Evolutionary conservation across 2,888 invertebrate genomes (phyloP), one percentile per base, ranked within the genome.

Genomic region (Formica aserva): DNA sequence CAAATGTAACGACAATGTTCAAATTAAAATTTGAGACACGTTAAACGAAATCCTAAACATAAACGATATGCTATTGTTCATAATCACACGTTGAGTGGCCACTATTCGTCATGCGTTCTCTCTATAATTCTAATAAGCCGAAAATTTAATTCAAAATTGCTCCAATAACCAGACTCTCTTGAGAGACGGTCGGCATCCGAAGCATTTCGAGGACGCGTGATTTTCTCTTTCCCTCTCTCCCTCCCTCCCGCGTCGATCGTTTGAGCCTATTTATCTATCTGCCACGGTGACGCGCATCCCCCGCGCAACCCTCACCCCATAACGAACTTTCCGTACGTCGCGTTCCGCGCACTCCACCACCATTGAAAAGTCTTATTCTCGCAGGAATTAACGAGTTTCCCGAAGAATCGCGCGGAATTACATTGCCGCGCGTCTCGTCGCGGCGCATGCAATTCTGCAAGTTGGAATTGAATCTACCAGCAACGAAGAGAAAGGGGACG

Each of bases 401-500:
- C 85, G 84, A 87, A 86, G 86, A 89, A 89, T 87, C 85, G 81
- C 80, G 63, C 52, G 78, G 86, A 83, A 90, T 88, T 87, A 85
- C 88, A 85, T 82, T 85, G 87, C 65, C 63, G 66, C 69, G 87
- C 67, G 81, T 55, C 66, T 66, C 18, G 76, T 52, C 75, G 45
- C 9, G 76, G 57, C 48, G 74, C 85, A 57, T 67, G 87, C 86
- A 85, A 89, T 89, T 71, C 83, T 82, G 78, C 84, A 71, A 82
- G 86, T 88, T 88, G 71, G 86, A 89, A 90, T 86, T 89, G 87
- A 90, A 90, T 90, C 80, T 74, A 84, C 82, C 41, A 8, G 52
- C 52, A 8, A 57, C 66, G 65, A 74, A 80, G 76, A 65, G 65
- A 55, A 57, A 78, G 69, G 41, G 76, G 32, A 69, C 35, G 77